Evolutionary conservation across 2,113 vertebrate species (phyloP).

Genomic region (Macaca fascicularis): DNA sequence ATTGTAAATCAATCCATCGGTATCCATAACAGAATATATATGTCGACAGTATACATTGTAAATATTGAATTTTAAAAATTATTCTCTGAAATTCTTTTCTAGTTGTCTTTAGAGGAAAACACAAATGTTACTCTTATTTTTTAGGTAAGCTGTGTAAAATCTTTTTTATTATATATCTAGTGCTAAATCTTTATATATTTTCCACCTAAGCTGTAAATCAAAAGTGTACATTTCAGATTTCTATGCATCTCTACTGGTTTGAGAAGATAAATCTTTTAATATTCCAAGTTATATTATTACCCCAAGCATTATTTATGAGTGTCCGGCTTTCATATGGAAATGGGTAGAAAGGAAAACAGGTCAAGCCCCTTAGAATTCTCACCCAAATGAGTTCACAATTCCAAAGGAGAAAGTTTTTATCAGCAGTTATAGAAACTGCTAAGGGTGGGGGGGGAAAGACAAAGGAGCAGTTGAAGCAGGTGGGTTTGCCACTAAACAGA

Average conservation of each 20-base stretch:
- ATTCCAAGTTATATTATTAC: background rate
- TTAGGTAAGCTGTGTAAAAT: background rate
- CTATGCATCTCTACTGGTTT: background rate
- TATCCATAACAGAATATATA: background rate
- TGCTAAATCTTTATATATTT: background rate
- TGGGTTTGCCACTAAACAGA: conserved; percentile 40
- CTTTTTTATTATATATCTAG: background rate
- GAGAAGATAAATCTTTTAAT: background rate
- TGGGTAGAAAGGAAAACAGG: background rate
- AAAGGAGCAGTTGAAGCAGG: conserved; percentile 43
- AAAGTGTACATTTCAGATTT: background rate
- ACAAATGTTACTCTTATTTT: background rate
- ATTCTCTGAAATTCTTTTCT: background rate
- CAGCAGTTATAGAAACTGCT: background rate
- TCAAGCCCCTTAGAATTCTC: background rate
- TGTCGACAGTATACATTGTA: background rate
- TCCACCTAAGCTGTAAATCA: background rate
- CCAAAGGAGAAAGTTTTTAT: background rate
- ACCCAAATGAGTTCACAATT: background rate
- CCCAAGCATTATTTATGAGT: background rate
- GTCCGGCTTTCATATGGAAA: background rate
- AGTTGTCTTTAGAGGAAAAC: background rate
- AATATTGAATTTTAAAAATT: background rate
- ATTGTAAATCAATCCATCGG: background rate
- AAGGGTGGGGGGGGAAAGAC: background rate